Base-by-base conservation (phyloP, 2,888 invertebrate species). In the Ypsolopha sequella region DNA sequence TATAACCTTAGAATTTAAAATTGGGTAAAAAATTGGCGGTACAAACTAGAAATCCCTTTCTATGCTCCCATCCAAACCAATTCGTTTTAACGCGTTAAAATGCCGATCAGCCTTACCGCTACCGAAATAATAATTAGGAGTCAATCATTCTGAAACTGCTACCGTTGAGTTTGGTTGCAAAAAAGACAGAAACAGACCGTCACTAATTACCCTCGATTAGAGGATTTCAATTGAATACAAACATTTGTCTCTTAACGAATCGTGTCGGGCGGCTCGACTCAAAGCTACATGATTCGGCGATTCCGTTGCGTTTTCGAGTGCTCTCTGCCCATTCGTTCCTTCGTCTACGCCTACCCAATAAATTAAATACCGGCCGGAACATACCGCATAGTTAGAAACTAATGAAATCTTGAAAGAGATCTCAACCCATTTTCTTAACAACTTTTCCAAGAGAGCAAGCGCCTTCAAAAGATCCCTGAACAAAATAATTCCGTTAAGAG, bases 211-310 rank as follows among this genome's bases (percentile, higher is more conserved):
- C 57, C 51, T 54, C 58, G 58, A 72, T 80, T 84, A 82, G 81
- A 78, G 64, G 68, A 58, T 70, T 67, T 75, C 78, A 81, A 85
- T 82, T 85, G 85, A 85, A 84, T 84, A 73, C 75, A 81, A 84
- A 84, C 85, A 84, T 85, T 86, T 86, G 85, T 85, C 81, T 86
- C 81, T 64, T 85, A 86, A 86, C 85, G 84, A 84, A 84, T 84
- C 85, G 84, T 81, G 76, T 80, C 81, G 77, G 66, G 71, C 84
- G 81, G 82, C 73, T 57, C 65, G 58, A 56, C 65, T 84, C 85
- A 85, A 84, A 85, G 86, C 79, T 62, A 72, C 79, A 79, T 86
- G 86, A 86, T 82, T 82, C 84, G 84, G 79, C 86, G 75, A 68
- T 76, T 80, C 75, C 64, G 72, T 72, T 74, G 71, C 76, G 73